Percentiles rank a stretch among this genome's conserved stretches.
These are phyloP conservation scores for Premnoplex brunnescens DNA, from an alignment of 2,797 vertebrate genomes.

Conservation along the genomic window DNA sequence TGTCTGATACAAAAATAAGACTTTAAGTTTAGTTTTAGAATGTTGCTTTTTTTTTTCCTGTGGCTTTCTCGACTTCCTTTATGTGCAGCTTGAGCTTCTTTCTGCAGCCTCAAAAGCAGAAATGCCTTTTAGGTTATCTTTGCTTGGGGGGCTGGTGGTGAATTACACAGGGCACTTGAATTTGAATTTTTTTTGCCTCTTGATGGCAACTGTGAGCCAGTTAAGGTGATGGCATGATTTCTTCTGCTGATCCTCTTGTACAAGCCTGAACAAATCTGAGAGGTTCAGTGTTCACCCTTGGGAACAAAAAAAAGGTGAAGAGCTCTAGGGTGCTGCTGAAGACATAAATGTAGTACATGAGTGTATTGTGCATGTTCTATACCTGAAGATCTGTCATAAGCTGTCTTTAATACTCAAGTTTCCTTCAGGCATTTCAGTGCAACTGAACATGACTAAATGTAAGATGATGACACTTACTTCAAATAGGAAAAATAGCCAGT, in stretches of 20 bases:
- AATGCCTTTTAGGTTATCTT: background rate
- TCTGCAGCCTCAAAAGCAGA: conserved; percentile 11
- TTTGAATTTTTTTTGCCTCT: background rate
- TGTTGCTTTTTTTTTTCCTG: background rate
- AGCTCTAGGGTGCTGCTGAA: background rate
- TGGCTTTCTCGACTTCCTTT: conserved; percentile 56
- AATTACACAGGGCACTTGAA: background rate
- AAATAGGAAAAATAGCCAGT: background rate
- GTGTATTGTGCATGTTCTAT: background rate
- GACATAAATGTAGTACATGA: background rate
- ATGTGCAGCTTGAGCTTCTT: background rate
- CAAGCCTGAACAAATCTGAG: background rate
- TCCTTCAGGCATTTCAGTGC: background rate
- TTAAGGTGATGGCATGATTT: background rate
- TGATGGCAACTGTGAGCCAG: conserved; percentile 18
- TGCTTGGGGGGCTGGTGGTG: background rate
- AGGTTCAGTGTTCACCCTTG: background rate
- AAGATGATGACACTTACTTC: background rate
- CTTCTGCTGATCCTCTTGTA: background rate
- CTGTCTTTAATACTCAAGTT: background rate
- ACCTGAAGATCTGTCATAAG: background rate
- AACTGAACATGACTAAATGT: background rate
- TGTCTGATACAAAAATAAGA: background rate
- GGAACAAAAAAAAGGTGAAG: background rate
- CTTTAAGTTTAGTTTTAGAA: background rate